These are phyloP conservation scores for Musca vetustissima DNA, from an alignment of 1,140 invertebrate genomes.

Conservation along the genomic window DNA sequence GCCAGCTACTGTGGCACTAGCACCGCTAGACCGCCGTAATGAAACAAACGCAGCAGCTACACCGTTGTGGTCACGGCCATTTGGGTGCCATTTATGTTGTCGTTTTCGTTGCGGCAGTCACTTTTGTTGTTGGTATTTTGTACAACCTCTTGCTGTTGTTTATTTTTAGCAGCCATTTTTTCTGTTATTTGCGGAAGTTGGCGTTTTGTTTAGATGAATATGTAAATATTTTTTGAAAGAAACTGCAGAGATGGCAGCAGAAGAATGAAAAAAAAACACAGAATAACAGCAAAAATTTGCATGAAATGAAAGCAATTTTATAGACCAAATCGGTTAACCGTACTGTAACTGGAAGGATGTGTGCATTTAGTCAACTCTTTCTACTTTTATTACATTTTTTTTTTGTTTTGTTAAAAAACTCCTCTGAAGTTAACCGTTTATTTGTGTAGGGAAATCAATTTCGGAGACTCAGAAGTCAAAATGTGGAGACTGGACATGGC, in stretches of 20 bases:
- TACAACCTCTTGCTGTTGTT: background rate
- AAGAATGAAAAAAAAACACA: no score
- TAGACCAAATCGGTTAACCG: constrained; percentile 5
- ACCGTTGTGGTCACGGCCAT: constrained; percentile 23
- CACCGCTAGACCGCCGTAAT: background rate
- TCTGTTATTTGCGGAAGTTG: constrained; percentile 25
- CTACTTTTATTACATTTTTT: no score
- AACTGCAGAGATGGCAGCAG: background rate
- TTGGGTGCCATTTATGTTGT: background rate
- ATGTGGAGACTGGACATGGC: no score
- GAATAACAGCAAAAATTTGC: background rate
- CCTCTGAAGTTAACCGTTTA: background rate
- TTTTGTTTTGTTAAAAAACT: background rate
- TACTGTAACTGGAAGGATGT: background rate
- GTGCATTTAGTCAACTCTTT: constrained; percentile 1
- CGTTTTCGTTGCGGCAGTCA: background rate
- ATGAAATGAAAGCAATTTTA: constrained; percentile 17
- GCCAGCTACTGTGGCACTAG: background rate
- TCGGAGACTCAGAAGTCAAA: no score
- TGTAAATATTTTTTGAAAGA: constrained; percentile 23
- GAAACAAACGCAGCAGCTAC: background rate
- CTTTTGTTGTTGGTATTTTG: background rate
- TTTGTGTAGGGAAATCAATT: background rate
- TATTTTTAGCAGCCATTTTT: constrained; percentile 13
- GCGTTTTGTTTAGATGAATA: constrained; percentile 28